Conservation (phyloP, 2,888 invertebrate species). For the Hyposoter didymator region DNA sequence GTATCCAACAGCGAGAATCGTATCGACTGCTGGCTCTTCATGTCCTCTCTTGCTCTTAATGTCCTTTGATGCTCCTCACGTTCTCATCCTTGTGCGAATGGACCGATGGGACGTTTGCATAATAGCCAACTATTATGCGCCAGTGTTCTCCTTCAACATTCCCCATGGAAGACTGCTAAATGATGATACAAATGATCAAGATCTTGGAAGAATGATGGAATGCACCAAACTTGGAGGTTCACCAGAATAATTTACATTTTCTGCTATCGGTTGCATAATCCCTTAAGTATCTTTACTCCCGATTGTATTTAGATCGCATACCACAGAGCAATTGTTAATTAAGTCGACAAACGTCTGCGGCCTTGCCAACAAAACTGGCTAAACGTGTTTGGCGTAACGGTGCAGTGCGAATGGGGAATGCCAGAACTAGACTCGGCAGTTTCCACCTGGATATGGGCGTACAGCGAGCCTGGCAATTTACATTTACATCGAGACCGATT, state of each 20-base stretch:
- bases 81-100: conserved; percentile 42
- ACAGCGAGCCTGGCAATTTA: conserved; percentile 72
- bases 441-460: conserved; percentile 50
- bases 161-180: neutral
- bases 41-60: conserved; percentile 28
- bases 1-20: conserved; percentile 57
- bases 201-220: conserved; percentile 7
- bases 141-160: conserved; percentile 46
- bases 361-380: conserved; percentile 52
- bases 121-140: conserved; percentile 54
- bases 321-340: conserved; percentile 34
- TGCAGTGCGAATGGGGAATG: conserved; percentile 36
- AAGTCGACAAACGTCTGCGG: conserved; percentile 44
- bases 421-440: conserved; percentile 37
- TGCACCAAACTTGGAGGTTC: neutral
- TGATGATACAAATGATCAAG: conserved; percentile 5
- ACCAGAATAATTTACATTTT: neutral
- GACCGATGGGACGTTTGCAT: conserved; percentile 53
- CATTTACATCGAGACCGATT: conserved; percentile 82
- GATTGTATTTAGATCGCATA: conserved; percentile 14
- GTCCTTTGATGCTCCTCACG: neutral
- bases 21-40: conserved; percentile 36
- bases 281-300: neutral
- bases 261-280: neutral
- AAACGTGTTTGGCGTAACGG: conserved; percentile 49